phyloP scores from a whole-genome alignment of 1,140 invertebrate species.

The Platyura marginata region DNA sequence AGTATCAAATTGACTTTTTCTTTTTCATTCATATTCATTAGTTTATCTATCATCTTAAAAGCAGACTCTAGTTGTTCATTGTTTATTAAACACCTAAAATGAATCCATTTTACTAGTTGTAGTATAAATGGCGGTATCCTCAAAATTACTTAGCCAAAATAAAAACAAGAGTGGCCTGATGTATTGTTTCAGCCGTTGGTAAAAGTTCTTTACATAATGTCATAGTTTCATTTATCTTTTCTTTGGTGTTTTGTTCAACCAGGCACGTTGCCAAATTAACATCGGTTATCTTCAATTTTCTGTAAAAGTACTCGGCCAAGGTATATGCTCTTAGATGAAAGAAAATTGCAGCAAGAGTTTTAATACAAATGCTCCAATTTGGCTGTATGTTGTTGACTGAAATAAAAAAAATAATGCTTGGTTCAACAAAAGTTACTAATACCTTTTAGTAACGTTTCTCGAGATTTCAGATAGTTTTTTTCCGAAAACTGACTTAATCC shows the following conservation, averaged over 20 bases:
- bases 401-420: too few relatives aligned
- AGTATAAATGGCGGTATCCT: neutral
- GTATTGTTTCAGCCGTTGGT: too few relatives aligned
- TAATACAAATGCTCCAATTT: constrained; percentile 9
- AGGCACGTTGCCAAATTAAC: constrained; percentile 12
- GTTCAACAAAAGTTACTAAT: too few relatives aligned
- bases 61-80: neutral
- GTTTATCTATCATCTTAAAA: neutral
- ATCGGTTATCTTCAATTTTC: constrained; percentile 9
- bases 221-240: constrained; percentile 11
- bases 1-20: neutral
- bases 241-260: neutral
- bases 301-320: constrained; percentile 13
- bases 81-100: neutral
- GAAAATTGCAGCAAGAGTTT: constrained; percentile 14
- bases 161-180: too few relatives aligned
- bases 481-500: too few relatives aligned
- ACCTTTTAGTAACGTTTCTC: too few relatives aligned
- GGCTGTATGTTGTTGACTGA: constrained; percentile 14
- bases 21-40: neutral
- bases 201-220: constrained; percentile 18
- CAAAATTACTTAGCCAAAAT: neutral
- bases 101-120: neutral
- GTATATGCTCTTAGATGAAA: constrained; percentile 19
- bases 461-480: too few relatives aligned